Conservation (phyloP, 2,888 invertebrate genomes). For the Endotricha flammealis region DNA sequence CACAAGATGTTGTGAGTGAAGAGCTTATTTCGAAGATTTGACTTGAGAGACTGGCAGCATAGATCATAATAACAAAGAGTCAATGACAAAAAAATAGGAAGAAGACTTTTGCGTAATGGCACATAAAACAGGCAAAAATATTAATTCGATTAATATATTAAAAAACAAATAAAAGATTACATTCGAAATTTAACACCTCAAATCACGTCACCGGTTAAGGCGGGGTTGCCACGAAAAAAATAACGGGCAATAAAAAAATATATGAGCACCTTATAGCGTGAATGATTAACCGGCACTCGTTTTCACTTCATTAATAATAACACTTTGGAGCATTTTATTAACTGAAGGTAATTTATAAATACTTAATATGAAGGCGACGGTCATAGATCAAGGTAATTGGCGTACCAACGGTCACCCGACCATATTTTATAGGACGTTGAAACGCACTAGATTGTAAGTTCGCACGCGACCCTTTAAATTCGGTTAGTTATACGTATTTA, state of each 20-base stretch:
- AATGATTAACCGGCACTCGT: constrained; percentile 55
- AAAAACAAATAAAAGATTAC: constrained; percentile 8
- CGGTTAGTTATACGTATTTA: constrained; percentile 12
- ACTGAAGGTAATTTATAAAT: constrained; percentile 64
- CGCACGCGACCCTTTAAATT: constrained; percentile 41
- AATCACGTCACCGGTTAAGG: constrained; percentile 10
- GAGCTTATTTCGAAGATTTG: too few relatives aligned
- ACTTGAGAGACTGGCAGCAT: too few relatives aligned
- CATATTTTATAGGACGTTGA: constrained; percentile 48
- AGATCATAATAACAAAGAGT: too few relatives aligned
- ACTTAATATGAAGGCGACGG: constrained; percentile 54
- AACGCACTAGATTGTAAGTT: constrained; percentile 47
- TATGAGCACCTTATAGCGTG: constrained; percentile 24
- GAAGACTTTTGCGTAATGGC: too few relatives aligned
- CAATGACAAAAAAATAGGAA: too few relatives aligned
- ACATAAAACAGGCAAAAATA: too few relatives aligned
- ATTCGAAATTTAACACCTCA: constrained; percentile 6
- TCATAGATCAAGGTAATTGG: constrained; percentile 72
- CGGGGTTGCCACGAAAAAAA: constrained; percentile 8
- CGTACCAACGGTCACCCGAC: constrained; percentile 45
- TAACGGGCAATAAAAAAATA: constrained; percentile 11
- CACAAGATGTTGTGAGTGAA: too few relatives aligned
- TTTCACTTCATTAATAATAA: constrained; percentile 70
- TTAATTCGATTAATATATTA: too few relatives aligned
- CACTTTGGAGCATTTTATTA: constrained; percentile 63